Percentiles rank a stretch among this genome's conserved stretches.
Evolutionary conservation across 2,797 vertebrate genomes (phyloP).

Genomic region (Amblyraja radiata): DNA sequence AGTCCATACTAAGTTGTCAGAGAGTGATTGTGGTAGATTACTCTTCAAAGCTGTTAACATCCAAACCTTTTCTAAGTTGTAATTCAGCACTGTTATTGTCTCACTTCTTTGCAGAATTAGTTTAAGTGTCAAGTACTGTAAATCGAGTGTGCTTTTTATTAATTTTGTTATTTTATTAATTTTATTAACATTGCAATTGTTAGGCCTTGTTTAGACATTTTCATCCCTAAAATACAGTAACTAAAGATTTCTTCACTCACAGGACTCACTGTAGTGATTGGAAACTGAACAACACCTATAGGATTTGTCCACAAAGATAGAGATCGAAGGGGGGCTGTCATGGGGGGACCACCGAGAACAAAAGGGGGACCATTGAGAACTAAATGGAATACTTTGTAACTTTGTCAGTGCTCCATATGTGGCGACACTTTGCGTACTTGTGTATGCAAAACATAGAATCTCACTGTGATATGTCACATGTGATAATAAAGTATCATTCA

Average conservation of each 20-base stretch:
- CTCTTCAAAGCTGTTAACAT: not conserved
- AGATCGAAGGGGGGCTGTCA: no score
- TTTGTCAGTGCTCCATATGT: no score
- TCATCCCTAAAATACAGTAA: not conserved
- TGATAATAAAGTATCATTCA: no score
- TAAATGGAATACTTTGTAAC: no score
- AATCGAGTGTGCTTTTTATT: not conserved
- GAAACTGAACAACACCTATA: not conserved
- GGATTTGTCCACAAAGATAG: not conserved
- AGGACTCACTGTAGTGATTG: not conserved
- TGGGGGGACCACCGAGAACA: no score
- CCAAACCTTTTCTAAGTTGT: not conserved
- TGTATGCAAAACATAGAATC: no score
- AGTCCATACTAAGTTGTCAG: not conserved
- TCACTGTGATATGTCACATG: no score
- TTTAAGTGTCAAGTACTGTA: not conserved
- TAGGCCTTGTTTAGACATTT: not conserved
- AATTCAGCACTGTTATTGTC: slow-evolving; percentile 17
- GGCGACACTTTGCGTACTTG: no score
- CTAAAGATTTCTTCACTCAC: not conserved
- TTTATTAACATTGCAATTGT: not conserved
- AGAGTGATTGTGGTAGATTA: not conserved
- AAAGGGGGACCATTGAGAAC: no score
- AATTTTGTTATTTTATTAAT: no score
- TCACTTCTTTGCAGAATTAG: not conserved